Base-by-base conservation (phyloP, 2,797 vertebrate species). In the Ara ararauna region DNA sequence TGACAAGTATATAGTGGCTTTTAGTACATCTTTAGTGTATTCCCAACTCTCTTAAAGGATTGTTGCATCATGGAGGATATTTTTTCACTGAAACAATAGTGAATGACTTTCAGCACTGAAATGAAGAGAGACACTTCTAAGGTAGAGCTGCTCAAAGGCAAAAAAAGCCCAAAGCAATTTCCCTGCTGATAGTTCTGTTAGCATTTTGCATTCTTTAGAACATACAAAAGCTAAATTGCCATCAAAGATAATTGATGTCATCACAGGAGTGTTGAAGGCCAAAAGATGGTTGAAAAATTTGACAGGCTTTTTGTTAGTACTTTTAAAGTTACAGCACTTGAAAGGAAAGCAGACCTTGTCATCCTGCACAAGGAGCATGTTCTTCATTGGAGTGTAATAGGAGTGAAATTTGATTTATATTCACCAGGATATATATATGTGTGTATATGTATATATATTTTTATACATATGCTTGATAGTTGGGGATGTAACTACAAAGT, bases 361-460 rank as follows among this genome's bases (percentile, higher is more conserved):
- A 51, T 73, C 29, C 60, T 75, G 62, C 54, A 61, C 34, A 21
- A 62, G 51, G 20, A 47, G 50, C 4, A 2, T 38, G 13, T 23
- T 82, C 45, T 51, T 67, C 23, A 27, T 74, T 60, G 62, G 47
- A 15, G 24, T 66, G 47, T 54, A 34, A 10, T 67, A 87, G 58
- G 51, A 58, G 38, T 36, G 11, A 74, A 93, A 86, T 66, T 36
- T 15, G 10, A 4, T 73, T 87, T 58, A 23, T 48, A 34, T 66
- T 18, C 47, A 72, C 21, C 27, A 15, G 7, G 13, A 13, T 44
- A 22, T 26, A 44, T 26, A 10, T 44, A 8, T 77, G 10, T 54
- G 0, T 62, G 0, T 21, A 0, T 5, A 9, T 21, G 5, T 30
- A 42, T 34, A 38, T 30, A 0, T 6, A 9, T 44, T 44, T 44